Base-by-base conservation (phyloP, 2,113 vertebrate species). In the Apteryx owenii region DNA sequence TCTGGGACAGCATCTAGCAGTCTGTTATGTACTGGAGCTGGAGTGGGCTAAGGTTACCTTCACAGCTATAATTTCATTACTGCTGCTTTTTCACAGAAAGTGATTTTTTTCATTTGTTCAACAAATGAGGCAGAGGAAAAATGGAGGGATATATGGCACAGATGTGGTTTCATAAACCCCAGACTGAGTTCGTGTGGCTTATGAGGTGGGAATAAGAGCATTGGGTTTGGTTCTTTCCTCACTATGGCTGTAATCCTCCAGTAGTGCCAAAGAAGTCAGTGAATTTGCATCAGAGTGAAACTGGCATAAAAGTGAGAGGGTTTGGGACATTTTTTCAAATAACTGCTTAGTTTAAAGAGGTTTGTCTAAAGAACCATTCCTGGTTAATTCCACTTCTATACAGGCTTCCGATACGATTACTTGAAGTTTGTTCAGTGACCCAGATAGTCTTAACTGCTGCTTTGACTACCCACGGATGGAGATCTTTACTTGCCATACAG, bases 31-130 rank as follows among this genome's bases (percentile, higher is more conserved):
- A 56, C 53, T 50, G 36, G 23, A 65, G 18, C 9, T 42, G 25
- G 44, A 46, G 12, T 80, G n/a, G 71, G 54, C 79, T 89, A 93
- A 97, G 71, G 58, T 96, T 88, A 95, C 89, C 94, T 95, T 97
- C 86, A 94, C 42, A 65, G 65, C 58, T 71, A n/a, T 70, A 96
- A 79, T 85, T 97, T 92, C 84, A 86, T 91, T 90, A 88, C 58
- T 42, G 66, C 56, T 83, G 76, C 68, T 68, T 97, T 96, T 86
- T 95, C 90, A 88, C 1, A 10, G 97, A 86, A 93, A 85, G 87
- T 90, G 75, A 50, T 81, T 87, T 87, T 60, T 96, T 97, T 88
- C 90, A 95, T 92, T 96, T 93, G 65, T 76, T 96, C 88, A 91
- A 73, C 81, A 94, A 97, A 65, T 94, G 54, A 95, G 89, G 82